A percentile compares a stretch with the other conserved stretches of the same genome.
Conservation (phyloP, 1,140 invertebrate genomes). For the Riptortus pedestris region DNA sequence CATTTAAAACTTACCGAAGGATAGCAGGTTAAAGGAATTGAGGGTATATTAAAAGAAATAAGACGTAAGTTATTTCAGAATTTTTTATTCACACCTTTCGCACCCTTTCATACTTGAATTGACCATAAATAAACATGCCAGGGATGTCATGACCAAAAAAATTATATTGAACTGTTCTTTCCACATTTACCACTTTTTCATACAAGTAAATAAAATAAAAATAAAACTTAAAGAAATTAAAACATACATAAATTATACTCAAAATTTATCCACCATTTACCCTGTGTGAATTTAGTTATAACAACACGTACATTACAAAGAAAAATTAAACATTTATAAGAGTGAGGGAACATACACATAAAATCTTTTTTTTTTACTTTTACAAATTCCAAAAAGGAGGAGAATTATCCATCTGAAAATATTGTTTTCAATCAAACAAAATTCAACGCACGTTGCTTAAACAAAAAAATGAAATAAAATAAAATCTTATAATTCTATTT, state of each 20-base stretch:
- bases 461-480: too few relatives aligned
- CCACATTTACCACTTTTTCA: background rate
- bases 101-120: constrained; percentile 3
- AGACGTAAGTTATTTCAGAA: too few relatives aligned
- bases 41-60: too few relatives aligned
- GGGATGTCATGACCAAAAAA: background rate
- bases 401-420: too few relatives aligned
- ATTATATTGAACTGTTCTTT: constrained; percentile 1
- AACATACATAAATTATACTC: background rate
- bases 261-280: constrained; percentile 2
- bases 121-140: constrained; percentile 4
- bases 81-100: constrained; percentile 6
- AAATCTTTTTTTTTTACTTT: too few relatives aligned
- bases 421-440: too few relatives aligned
- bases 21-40: too few relatives aligned
- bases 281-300: background rate
- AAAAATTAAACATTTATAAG: too few relatives aligned
- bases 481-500: background rate
- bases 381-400: background rate
- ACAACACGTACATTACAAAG: constrained; percentile 1
- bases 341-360: background rate
- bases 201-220: background rate
- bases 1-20: too few relatives aligned
- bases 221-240: background rate
- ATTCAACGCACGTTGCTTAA: too few relatives aligned